These are phyloP conservation scores for Hydriomena furcata DNA, from an alignment of 2,888 invertebrate genomes.

Conservation along the genomic window DNA sequence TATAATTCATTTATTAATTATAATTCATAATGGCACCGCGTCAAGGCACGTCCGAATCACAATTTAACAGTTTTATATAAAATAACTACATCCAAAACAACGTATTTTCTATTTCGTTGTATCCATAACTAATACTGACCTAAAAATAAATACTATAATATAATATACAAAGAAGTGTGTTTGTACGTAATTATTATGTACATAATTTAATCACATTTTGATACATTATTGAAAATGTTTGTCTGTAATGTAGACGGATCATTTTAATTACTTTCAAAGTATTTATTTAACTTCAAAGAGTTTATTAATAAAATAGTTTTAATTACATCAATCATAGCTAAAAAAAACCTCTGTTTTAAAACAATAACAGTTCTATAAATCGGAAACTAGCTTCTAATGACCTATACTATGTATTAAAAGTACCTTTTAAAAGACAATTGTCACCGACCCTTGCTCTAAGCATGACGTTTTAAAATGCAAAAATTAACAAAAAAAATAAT, in stretches of 20 bases:
- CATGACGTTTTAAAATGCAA: slow-evolving; percentile 10
- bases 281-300: background rate
- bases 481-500: slow-evolving; percentile 31
- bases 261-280: slow-evolving; percentile 11
- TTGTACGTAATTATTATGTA: slow-evolving; percentile 35
- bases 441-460: background rate
- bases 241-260: slow-evolving; percentile 19
- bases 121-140: slow-evolving; percentile 40
- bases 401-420: too few species aligned
- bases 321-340: too few species aligned
- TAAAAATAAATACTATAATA: slow-evolving; percentile 41
- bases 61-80: slow-evolving; percentile 30
- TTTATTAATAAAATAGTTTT: too few species aligned
- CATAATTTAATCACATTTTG: slow-evolving; percentile 29
- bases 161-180: slow-evolving; percentile 38
- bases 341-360: too few species aligned
- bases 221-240: slow-evolving; percentile 5
- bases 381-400: too few species aligned
- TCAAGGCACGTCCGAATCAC: slow-evolving; percentile 68
- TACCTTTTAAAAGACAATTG: too few species aligned
- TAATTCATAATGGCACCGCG: slow-evolving; percentile 72
- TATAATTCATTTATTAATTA: background rate
- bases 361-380: background rate
- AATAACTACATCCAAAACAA: slow-evolving; percentile 47
- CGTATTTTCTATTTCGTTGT: slow-evolving; percentile 30